phyloP scores from a whole-genome alignment of 2,888 invertebrate species.

The Heliconius ismenius region DNA sequence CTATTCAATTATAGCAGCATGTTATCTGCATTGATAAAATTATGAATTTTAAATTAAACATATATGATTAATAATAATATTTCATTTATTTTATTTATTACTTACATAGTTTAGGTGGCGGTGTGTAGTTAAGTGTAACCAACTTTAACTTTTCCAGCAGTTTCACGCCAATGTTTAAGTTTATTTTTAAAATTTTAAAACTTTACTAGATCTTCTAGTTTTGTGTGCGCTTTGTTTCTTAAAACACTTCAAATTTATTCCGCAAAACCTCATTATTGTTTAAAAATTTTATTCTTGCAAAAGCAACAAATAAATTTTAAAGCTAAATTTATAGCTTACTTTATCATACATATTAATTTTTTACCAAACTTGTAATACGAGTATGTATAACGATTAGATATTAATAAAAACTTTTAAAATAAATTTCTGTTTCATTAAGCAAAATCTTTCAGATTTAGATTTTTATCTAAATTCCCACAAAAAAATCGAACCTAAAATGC shows the following conservation, averaged over 20 bases:
- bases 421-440: no score
- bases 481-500: slow-evolving; percentile 11
- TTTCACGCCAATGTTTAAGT: slow-evolving; percentile 58
- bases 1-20: not conserved
- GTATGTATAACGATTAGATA: no score
- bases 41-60: not conserved
- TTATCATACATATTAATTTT: no score
- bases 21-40: not conserved
- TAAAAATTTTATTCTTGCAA: not conserved
- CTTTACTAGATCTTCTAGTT: slow-evolving; percentile 49
- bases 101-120: slow-evolving; percentile 14
- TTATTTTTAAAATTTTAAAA: slow-evolving; percentile 64
- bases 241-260: slow-evolving; percentile 37
- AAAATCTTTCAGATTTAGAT: no score
- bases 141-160: slow-evolving; percentile 58
- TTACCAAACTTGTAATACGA: no score
- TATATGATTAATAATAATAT: not conserved
- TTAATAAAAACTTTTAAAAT: no score
- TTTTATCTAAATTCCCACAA: slow-evolving; percentile 11
- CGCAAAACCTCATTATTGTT: slow-evolving; percentile 28
- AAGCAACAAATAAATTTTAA: no score
- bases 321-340: no score
- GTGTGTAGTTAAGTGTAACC: slow-evolving; percentile 42
- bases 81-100: not conserved
- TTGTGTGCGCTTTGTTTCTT: slow-evolving; percentile 49